Evolutionary conservation across 2,797 vertebrate genomes (phyloP).

Genomic region (Sebastiscus albofasciatus): DNA sequence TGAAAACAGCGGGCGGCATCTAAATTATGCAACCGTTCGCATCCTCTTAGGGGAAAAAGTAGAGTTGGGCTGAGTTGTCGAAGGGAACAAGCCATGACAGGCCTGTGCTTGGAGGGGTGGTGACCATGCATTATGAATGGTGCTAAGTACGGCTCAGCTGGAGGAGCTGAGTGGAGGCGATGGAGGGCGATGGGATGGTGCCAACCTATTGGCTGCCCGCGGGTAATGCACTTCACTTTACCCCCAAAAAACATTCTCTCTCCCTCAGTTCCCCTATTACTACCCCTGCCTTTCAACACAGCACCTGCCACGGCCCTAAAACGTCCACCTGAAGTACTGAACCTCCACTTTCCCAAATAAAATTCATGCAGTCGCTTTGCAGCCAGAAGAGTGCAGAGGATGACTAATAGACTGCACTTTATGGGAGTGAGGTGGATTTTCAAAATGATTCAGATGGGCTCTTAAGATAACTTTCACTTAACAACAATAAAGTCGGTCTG

Average conservation of each 20-base stretch:
- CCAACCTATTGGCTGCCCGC: slow-evolving; percentile 62
- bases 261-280: slow-evolving; percentile 38
- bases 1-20: slow-evolving; percentile 75
- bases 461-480: slow-evolving; percentile 22
- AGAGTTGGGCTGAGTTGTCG: slow-evolving; percentile 78
- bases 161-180: slow-evolving; percentile 77
- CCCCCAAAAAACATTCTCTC: slow-evolving; percentile 48
- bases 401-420: slow-evolving; percentile 13
- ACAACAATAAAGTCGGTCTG: not conserved
- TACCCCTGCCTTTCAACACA: slow-evolving; percentile 33
- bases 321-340: slow-evolving; percentile 42
- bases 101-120: slow-evolving; percentile 65
- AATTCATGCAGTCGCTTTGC: slow-evolving; percentile 10
- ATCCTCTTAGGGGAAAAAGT: slow-evolving; percentile 80
- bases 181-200: slow-evolving; percentile 64
- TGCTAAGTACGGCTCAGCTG: slow-evolving; percentile 79
- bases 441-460: not conserved
- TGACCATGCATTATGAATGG: slow-evolving; percentile 85
- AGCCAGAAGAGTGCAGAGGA: slow-evolving; percentile 1
- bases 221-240: slow-evolving; percentile 73
- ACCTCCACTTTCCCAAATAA: slow-evolving; percentile 38
- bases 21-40: slow-evolving; percentile 84
- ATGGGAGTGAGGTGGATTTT: not conserved
- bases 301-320: slow-evolving; percentile 47
- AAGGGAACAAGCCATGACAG: slow-evolving; percentile 83